Evolutionary conservation across 2,888 invertebrate species (phyloP), one percentile per base, ranked within the genome.

Genomic region (Eristalis pertinax): DNA sequence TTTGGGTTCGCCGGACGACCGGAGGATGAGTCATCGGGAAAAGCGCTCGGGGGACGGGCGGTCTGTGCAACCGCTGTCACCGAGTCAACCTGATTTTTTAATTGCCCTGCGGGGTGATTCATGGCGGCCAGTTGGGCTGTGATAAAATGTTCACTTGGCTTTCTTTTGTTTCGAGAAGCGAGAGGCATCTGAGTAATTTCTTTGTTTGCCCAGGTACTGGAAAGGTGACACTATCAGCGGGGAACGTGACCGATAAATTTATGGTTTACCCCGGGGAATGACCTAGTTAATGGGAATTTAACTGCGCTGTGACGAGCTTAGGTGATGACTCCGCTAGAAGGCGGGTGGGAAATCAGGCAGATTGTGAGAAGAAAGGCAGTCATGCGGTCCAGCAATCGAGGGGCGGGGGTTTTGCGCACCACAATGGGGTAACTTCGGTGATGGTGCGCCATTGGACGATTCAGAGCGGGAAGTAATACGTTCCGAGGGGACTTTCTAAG

Each of bases 81-180:
- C 68, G 19, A 68, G 68, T 60, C 62, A 68, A 62, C 19, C 67
- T 60, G 41, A 68, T n/a, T 41, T 62, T 41, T 58, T 38, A 67
- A 60, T 62, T 67, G 43, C 60, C 26, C 26, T 2, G 24, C 50
- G 43, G 41, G 62, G 68, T 68, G 68, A 76, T 22, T 74, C 64
- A 74, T 56, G 26, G 29, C 15, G 22, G 19, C 22, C 64, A 43
- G 50, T 41, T 63, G 5, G 15, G 32, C 2, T 50, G 50, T 19
- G 50, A 50, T 50, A 19, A 19, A 50, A 50, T 50, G 50, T 19
- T 8, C 19, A 8, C 35, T 35, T 35, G 8, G 29, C 11, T 35
- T 35, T 13, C 13, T 38, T 38, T 50, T n/a, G 50, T 50, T 50
- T 50, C 7, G n/a, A 50, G 50, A 50, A 19, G 50, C 50, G 50